Base-by-base conservation (phyloP, 2,797 vertebrate species). In the Leontocebus nigricollis region DNA sequence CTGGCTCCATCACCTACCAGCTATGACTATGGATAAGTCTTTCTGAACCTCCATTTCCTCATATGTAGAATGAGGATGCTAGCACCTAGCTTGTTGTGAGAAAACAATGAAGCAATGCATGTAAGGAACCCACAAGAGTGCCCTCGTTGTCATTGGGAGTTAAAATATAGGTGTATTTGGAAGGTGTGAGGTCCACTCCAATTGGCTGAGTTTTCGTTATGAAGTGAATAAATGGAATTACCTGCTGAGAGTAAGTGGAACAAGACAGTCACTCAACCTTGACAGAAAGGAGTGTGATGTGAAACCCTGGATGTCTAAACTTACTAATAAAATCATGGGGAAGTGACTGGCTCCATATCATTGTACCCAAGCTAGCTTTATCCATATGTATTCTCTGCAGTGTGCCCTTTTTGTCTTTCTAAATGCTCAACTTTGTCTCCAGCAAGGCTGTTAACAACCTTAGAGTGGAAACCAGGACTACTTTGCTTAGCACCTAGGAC, bases 401-500 rank as follows among this genome's bases (percentile, higher is more conserved):
- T 24, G 19, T 77, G 50, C 9, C 22, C 57, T 72, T 30, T 88
- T 36, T 59, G 72, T 88, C 86, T 94, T 93, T 93, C 48, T 88
- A 88, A 94, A 76, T 48, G 33, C 87, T 55, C 84, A 46, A 52
- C 50, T 92, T 84, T 84, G 84, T 70, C 76, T 97, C 81, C 52
- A 93, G 44, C 30, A 75, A 90, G 70, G 46, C 70, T 90, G 27
- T 92, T 85, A 92, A 92, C 46, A 90, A 84, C 55, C 33, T 93
- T 59, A 90, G 72, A 92, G 24, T n/a, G 91, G 50, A 94, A 59
- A 77, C 15, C 19, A 22, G 44, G 30, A 89, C 10, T 9, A 4
- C 39, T 82, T 59, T 82, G 39, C 61, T 81, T 70, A 87, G 76
- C 27, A 87, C 77, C 61, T 93, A 80, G 52, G 46, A 95, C 19